phyloP scores from a whole-genome alignment of 1,140 invertebrate genomes.

The Gonioctena quinquepunctata region DNA sequence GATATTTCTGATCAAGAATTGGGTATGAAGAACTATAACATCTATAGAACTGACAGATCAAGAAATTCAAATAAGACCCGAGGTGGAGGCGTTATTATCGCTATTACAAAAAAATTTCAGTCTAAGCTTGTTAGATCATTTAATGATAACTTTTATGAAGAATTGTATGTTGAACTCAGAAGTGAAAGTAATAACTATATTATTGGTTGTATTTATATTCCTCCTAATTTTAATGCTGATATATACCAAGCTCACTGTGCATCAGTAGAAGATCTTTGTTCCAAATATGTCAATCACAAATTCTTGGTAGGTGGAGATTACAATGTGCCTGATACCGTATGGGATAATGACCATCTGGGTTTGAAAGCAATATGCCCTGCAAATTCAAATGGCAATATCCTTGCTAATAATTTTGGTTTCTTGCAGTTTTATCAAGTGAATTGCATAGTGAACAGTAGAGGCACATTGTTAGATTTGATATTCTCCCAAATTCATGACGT shows the following conservation, averaged over 20 bases:
- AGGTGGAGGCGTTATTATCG: neutral
- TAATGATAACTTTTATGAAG: neutral
- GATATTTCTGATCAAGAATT: neutral
- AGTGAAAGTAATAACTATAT: neutral
- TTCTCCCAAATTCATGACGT: neutral
- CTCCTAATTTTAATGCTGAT: neutral
- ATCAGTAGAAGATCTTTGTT: neutral
- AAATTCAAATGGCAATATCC: neutral
- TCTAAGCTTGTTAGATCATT: neutral
- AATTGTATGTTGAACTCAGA: neutral
- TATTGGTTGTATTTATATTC: neutral
- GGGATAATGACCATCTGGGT: conserved; percentile 1
- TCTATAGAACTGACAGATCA: conserved; percentile 3
- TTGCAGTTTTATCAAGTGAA: conserved; percentile 1
- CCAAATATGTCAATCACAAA: neutral
- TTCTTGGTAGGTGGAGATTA: neutral
- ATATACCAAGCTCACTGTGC: neutral
- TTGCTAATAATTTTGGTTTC: neutral
- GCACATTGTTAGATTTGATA: neutral
- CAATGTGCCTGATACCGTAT: neutral
- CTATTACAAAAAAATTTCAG: neutral
- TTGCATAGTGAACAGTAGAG: neutral
- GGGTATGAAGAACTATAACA: neutral
- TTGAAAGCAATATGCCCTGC: neutral
- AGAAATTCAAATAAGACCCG: conserved; percentile 4